Percentiles rank a stretch among this genome's conserved stretches.
These are phyloP conservation scores for Eueides isabella DNA, from an alignment of 1,140 invertebrate genomes.

Conservation along the genomic window DNA sequence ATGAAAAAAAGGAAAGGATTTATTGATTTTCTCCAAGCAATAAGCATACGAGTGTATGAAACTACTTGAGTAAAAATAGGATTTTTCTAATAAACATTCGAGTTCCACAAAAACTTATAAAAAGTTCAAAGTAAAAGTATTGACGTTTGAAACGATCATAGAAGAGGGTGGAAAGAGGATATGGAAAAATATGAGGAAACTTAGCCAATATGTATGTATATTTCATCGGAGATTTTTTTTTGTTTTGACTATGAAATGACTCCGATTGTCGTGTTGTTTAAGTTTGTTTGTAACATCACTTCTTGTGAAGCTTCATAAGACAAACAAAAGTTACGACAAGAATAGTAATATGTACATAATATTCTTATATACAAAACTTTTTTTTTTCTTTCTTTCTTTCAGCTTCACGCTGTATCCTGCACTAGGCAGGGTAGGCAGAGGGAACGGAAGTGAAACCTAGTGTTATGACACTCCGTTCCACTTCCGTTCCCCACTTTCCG, in stretches of 20 bases:
- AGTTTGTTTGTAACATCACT: neutral
- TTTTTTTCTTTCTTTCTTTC: too few species aligned
- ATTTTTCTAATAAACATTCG: neutral
- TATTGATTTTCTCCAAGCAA: neutral
- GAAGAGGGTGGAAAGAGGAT: neutral
- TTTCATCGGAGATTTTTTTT: constrained; percentile 47
- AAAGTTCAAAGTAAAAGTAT: constrained; percentile 26
- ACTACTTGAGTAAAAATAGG: neutral
- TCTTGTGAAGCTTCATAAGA: neutral
- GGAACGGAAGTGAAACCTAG: too few species aligned
- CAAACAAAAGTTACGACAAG: too few species aligned
- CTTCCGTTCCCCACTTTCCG: too few species aligned
- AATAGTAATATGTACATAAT: too few species aligned
- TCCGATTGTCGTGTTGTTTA: constrained; percentile 42
- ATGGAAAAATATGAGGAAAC: constrained; percentile 50
- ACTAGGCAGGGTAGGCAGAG: too few species aligned
- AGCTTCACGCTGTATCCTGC: too few species aligned
- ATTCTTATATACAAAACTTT: too few species aligned
- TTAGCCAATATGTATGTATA: constrained; percentile 54
- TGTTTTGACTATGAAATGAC: constrained; percentile 46
- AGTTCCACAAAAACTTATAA: neutral
- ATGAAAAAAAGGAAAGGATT: too few species aligned
- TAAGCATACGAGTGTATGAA: neutral
- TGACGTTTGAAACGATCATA: constrained; percentile 21
- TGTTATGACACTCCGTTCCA: too few species aligned